Conservation (phyloP, 1,140 invertebrate genomes). For the Agrypnia vestita region DNA sequence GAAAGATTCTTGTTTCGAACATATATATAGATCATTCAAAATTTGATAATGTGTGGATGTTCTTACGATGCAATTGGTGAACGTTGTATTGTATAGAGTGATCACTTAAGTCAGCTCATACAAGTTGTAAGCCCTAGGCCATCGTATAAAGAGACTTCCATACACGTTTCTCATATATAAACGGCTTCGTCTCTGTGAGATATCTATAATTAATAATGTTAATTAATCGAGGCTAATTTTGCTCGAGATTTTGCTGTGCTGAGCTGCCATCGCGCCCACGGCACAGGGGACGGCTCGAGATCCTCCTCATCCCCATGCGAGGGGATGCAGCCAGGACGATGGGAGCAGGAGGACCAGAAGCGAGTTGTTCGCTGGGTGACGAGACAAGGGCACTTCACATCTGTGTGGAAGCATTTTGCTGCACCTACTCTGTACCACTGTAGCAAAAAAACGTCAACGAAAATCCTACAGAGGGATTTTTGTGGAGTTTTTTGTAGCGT, state of each 20-base stretch:
- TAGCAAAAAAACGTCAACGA: conserved; percentile 6
- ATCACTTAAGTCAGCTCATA: too few relatives aligned
- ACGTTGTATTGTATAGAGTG: too few relatives aligned
- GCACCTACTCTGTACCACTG: background rate
- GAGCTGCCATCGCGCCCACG: background rate
- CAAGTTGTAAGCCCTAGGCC: too few relatives aligned
- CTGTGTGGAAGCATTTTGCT: conserved; percentile 17
- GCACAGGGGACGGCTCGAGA: background rate
- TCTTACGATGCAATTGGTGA: too few relatives aligned
- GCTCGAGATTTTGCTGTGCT: background rate
- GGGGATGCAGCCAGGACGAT: background rate
- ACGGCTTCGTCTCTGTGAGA: too few relatives aligned
- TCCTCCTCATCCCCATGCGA: background rate
- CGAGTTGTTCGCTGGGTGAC: conserved; percentile 29
- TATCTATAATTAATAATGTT: too few relatives aligned
- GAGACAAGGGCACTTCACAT: conserved; percentile 14
- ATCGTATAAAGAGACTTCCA: too few relatives aligned
- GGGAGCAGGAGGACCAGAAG: background rate
- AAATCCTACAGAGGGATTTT: background rate
- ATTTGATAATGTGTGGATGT: too few relatives aligned
- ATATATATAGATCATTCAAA: too few relatives aligned
- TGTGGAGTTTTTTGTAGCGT: background rate
- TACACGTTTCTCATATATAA: too few relatives aligned
- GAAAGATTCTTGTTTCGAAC: too few relatives aligned
- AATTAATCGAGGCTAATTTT: too few relatives aligned